These are phyloP conservation scores for Lepidotrigona ventralis DNA, from an alignment of 1,140 invertebrate genomes.

Conservation along the genomic window DNA sequence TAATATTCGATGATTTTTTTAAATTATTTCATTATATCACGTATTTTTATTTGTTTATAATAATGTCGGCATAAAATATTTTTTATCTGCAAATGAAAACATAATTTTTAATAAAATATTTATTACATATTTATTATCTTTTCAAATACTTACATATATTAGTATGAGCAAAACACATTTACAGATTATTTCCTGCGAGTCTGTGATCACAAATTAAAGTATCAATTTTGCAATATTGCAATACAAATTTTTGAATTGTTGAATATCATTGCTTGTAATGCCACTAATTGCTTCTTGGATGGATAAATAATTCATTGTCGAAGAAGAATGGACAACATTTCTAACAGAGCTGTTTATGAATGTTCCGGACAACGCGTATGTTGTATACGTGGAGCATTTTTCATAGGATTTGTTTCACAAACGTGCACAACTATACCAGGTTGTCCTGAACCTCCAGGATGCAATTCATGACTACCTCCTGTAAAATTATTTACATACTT, in stretches of 20 bases:
- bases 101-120: background rate
- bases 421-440: slow-evolving; percentile 94
- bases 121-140: background rate
- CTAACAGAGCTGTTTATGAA: slow-evolving; percentile 48
- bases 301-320: slow-evolving; percentile 72
- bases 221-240: slow-evolving; percentile 32
- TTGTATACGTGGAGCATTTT: slow-evolving; percentile 72
- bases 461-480: slow-evolving; percentile 90
- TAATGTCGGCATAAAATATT: slow-evolving; percentile 39
- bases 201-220: slow-evolving; percentile 31
- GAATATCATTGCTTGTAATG: slow-evolving; percentile 42
- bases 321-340: slow-evolving; percentile 49
- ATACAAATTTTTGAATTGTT: slow-evolving; percentile 45
- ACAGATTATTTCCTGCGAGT: slow-evolving; percentile 37
- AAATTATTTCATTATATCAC: slow-evolving; percentile 32
- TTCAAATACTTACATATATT: slow-evolving; percentile 46
- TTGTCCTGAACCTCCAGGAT: slow-evolving; percentile 90
- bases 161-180: slow-evolving; percentile 41
- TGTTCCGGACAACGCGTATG: slow-evolving; percentile 79
- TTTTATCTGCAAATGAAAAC: slow-evolving; percentile 40
- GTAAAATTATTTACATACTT: slow-evolving; percentile 26
- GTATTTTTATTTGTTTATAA: slow-evolving; percentile 26
- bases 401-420: slow-evolving; percentile 79
- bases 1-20: slow-evolving; percentile 43
- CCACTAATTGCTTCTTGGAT: slow-evolving; percentile 68